Base-by-base conservation (phyloP, 2,888 invertebrate genomes). In the Belgica antarctica region DNA sequence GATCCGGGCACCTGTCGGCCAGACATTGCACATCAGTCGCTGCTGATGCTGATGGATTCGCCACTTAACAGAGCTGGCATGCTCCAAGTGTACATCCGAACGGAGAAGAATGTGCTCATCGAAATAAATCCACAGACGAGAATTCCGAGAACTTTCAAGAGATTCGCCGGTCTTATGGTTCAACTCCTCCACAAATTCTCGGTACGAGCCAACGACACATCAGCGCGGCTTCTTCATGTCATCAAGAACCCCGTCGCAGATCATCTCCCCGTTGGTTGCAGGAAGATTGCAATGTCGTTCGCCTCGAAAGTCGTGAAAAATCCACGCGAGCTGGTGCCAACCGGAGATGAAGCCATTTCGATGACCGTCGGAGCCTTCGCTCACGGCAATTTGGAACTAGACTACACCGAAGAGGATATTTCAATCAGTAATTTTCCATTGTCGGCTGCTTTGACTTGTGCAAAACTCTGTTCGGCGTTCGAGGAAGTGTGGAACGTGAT, bases 331-430 rank as follows among this genome's bases (percentile, higher is more conserved):
- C 78, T 97, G 34, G 92, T 94, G 7, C 92, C 92, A 0, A 81
- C 82, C 15, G 83, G 85, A 62, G 90, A 94, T 72, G 86, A 87
- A 71, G 96, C 97, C 0, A 85, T 97, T 71, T 95, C 90, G 0
- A 82, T 99, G 73, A 89, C 97, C 1, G 83, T 99, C 71, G 99
- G 99, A 46, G 96, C 98, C 1, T 96, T 99, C 89, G 98, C 99
- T 0, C 94, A 96, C 81, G 99, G 99, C 70, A 91, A 90, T 80
- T 88, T 98, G 72, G 85, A 87, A 74, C 82, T 83, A 1, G 95
- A 97, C 79, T 99, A 97, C 80, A 86, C 89, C 1, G 97, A 99
- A 82, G 92, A 91, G 73, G 87, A 87, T 0, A 84, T 94, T 76
- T 94, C 98, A 1, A 91, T 99, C 71, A 96, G 96, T 78, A 94